Evolutionary conservation across 2,888 invertebrate genomes (phyloP), one percentile per base, ranked within the genome.

Genomic region (Linnaemya vulpina): DNA sequence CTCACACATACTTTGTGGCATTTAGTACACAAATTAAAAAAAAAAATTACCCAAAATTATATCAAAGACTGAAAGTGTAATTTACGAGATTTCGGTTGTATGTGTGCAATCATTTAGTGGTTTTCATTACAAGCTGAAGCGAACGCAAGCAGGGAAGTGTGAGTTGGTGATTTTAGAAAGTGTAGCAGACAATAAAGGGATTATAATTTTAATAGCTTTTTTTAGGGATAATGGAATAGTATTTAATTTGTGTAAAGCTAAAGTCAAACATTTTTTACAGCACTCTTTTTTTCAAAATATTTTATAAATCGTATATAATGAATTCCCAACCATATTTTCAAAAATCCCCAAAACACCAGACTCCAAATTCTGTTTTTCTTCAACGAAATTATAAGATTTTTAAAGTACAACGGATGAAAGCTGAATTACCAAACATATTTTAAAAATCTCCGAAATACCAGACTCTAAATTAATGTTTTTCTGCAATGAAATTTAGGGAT

Each of bases 11-110:
- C 25, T 22, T 7, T 78, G 68, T 58, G 68, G 60, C 43, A 62
- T 51, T 68, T 5, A 2, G 22, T 1, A 35, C 8, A 46, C 63
- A 67, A 30, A 20, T n/a, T n/a, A n/a, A n/a, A n/a, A 25, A 35
- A 38, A 49, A 51, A 49, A 51, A 15, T 5, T 20, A 55, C 63
- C 40, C 62, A 63, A 40, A 67, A 71, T 53, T 63, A 22, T 20
- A 43, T 78, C 35, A n/a, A 70, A 70, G 70, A 62, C 62, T 25
- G 55, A 35, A 71, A 17, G 5, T 35, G 70, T 63, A 71, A 63
- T 63, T 62, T 62, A 78, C 70, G 77, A 40, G 49, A 68, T 49
- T 49, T 77, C 68, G 38, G 68, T 68, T 58, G 51, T 62, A 70
- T 63, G 43, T 63, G 53, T 40, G 60, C 49, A 63, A 40, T 51